Conservation (phyloP, 2,888 invertebrate genomes). For the Cerastis leucographa region DNA sequence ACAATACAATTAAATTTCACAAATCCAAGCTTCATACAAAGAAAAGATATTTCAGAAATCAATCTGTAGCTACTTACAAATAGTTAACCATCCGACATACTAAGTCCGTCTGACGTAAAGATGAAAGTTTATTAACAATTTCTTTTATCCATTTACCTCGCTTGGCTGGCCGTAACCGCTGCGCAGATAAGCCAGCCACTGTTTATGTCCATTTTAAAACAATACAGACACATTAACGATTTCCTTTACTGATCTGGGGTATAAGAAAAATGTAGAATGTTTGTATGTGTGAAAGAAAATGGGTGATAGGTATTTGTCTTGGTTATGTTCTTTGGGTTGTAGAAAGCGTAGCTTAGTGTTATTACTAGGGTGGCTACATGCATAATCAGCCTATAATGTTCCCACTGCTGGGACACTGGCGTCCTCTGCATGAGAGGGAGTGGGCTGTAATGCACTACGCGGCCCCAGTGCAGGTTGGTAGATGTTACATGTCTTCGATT, state of each 20-base stretch:
- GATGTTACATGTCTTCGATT: too few relatives aligned
- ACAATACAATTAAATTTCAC: neutral
- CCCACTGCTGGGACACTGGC: too few relatives aligned
- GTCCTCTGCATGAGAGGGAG: too few relatives aligned
- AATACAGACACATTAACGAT: constrained; percentile 55
- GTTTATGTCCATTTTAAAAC: constrained; percentile 55
- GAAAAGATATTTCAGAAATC: constrained; percentile 19
- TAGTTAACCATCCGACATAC: constrained; percentile 20
- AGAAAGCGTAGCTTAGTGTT: too few relatives aligned
- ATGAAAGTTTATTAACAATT: constrained; percentile 63
- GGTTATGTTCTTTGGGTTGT: neutral
- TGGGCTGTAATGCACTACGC: too few relatives aligned
- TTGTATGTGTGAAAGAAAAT: constrained; percentile 19
- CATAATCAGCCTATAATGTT: too few relatives aligned
- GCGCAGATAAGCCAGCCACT: constrained; percentile 51
- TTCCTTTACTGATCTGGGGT: constrained; percentile 47
- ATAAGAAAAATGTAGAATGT: constrained; percentile 38
- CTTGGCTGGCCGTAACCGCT: constrained; percentile 44
- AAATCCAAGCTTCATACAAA: neutral
- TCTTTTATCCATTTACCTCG: constrained; percentile 62
- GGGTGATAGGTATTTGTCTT: neutral
- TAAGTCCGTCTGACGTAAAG: constrained; percentile 31
- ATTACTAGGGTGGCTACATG: too few relatives aligned
- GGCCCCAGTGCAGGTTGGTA: too few relatives aligned
- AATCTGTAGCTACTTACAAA: constrained; percentile 15